Percentiles rank a stretch among this genome's conserved stretches.
Evolutionary conservation across 2,888 invertebrate species (phyloP).

Genomic region (Hirtodrosophila cameraria): DNA sequence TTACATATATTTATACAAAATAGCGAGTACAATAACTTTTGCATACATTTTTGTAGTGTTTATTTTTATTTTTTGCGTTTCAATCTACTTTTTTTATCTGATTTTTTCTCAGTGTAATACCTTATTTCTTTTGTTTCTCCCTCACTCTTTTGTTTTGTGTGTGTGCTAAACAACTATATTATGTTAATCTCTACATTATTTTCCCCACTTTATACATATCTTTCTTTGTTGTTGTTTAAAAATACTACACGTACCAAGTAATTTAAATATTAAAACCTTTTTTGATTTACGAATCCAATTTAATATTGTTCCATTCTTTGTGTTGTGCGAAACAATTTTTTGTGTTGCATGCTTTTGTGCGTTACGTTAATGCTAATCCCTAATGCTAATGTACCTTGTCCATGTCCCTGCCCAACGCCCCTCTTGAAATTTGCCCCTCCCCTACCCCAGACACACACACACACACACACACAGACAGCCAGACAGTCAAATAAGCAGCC

Average conservation of each 20-base stretch:
- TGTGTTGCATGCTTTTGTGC: slow-evolving; percentile 71
- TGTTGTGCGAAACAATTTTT: slow-evolving; percentile 29
- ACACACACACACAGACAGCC: not conserved
- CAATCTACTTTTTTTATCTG: slow-evolving; percentile 36
- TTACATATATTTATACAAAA: slow-evolving; percentile 32
- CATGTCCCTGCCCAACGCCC: not conserved
- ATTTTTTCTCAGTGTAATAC: slow-evolving; percentile 46
- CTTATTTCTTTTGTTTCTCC: slow-evolving; percentile 6
- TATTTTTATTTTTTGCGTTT: slow-evolving; percentile 59
- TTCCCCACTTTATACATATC: too few species aligned
- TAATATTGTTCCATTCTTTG: slow-evolving; percentile 22
- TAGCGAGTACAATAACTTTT: slow-evolving; percentile 58
- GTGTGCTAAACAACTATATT: slow-evolving; percentile 22
- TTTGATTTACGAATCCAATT: slow-evolving; percentile 9
- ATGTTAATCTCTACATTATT: too few species aligned
- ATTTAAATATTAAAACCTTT: slow-evolving; percentile 1
- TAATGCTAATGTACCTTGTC: slow-evolving; percentile 30
- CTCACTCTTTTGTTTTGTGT: slow-evolving; percentile 21
- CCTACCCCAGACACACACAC: not conserved
- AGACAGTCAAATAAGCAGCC: not conserved
- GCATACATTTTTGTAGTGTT: slow-evolving; percentile 76
- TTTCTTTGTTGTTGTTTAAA: not conserved
- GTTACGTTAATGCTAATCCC: slow-evolving; percentile 45
- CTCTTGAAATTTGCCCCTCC: not conserved
- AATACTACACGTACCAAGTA: slow-evolving; percentile 16